Conservation (phyloP, 2,888 invertebrate genomes). For the Calameuta filiformis region DNA sequence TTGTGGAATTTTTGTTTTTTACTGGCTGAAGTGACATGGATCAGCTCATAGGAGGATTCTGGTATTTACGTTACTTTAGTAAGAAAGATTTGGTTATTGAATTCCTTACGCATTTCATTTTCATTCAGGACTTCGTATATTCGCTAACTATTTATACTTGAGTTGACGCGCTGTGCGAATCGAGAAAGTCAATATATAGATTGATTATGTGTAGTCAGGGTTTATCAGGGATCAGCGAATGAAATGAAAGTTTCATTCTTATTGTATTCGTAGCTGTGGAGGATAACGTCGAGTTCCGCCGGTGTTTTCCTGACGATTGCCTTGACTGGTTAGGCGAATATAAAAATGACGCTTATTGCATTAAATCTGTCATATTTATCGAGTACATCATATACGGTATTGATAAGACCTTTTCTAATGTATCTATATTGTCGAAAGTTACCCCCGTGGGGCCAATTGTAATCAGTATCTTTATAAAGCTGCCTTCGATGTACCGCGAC, state of each 20-base stretch:
- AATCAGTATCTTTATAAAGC: constrained; percentile 9
- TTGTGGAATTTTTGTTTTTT: too few species aligned
- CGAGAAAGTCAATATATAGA: background rate
- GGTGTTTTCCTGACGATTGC: too few species aligned
- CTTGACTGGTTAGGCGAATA: background rate
- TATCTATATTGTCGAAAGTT: background rate
- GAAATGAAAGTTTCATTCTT: background rate
- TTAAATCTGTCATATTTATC: background rate
- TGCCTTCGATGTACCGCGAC: constrained; percentile 25
- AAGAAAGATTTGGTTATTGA: background rate
- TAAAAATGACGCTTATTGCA: background rate
- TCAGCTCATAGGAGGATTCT: background rate
- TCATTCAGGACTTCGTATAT: background rate
- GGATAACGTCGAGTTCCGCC: too few species aligned
- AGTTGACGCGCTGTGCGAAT: background rate
- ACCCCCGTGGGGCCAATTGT: constrained; percentile 12
- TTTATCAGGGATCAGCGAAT: background rate
- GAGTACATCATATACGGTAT: background rate
- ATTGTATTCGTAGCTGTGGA: background rate
- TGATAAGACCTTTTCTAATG: background rate
- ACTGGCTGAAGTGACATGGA: too few species aligned
- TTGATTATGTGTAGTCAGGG: background rate
- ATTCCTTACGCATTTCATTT: background rate
- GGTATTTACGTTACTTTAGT: background rate
- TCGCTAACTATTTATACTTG: background rate